Base-by-base conservation (phyloP, 2,797 vertebrate species). In the Catharus ustulatus region DNA sequence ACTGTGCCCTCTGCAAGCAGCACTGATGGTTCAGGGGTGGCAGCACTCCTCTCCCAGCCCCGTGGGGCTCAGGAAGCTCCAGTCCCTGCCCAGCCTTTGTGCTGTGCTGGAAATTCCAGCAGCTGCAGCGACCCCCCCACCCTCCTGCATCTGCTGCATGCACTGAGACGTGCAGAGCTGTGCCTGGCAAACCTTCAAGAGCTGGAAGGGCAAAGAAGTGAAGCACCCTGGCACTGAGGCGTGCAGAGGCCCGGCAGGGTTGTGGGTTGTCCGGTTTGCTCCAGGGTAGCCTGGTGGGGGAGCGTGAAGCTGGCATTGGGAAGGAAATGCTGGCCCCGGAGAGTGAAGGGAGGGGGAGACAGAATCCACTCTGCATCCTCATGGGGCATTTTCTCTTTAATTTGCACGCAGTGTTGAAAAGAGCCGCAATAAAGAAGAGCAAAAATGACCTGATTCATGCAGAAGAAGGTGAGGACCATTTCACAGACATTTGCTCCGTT, bases 391-490 rank as follows among this genome's bases (percentile, higher is more conserved):
- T 74, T 80, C 89, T 90, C 34, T 96, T 94, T 89, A 59, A 94
- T 97, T 89, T 97, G 96, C 97, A 96, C 88, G 82, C 97, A 99
- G 99, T 99, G 94, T 94, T 99, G 97, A 99, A 99, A 98, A 98
- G 99, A 96, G 98, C 98, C 5, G 99, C 99, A 89, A 97, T 98
- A 93, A 99, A 99, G 98, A 99, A 99, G 97, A 99, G 98, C 96
- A 99, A 99, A 89, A 99, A 98, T 1, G 99, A 99, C 97, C 98
- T 99, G 75, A 99, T 99, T 96, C 99, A 98, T 18, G 98, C 99
- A 9, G 99, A 99, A 97, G 99, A 99, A 96, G 99, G 98, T 7
- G 99, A 99, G 84, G 99, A 99, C 97, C 98, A 99, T 97, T 99
- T 99, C 93, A 98, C 98, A 29, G 99, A 99, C 96, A 99, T 99